Percentiles rank a stretch among this genome's conserved stretches.
Conservation (phyloP, 35 echinoderm and acorn worm genomes). For the Lytechinus variegatus region DNA sequence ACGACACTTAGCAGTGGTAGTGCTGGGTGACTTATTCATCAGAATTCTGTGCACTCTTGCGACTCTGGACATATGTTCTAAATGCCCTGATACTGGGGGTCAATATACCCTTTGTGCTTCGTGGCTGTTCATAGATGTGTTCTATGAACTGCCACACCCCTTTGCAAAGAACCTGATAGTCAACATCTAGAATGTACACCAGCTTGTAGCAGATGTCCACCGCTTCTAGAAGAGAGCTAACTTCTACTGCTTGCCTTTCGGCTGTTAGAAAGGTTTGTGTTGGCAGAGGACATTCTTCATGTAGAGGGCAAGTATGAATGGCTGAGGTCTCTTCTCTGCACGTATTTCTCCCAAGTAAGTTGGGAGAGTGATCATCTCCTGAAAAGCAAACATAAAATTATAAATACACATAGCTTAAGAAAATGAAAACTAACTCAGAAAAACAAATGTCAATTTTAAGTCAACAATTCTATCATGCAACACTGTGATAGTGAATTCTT, state of each 20-base stretch:
- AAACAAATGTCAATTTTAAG: slow-evolving; percentile 42
- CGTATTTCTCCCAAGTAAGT: slow-evolving; percentile 40
- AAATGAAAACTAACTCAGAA: slow-evolving; percentile 41
- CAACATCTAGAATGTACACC: slow-evolving; percentile 40
- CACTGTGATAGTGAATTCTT: no score
- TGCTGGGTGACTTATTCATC: slow-evolving; percentile 34
- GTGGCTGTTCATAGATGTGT: slow-evolving; percentile 39
- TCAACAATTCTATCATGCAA: not conserved
- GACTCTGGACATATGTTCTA: slow-evolving; percentile 40
- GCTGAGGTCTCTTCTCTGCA: slow-evolving; percentile 39
- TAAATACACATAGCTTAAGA: slow-evolving; percentile 41
- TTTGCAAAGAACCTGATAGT: slow-evolving; percentile 35
- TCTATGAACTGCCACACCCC: slow-evolving; percentile 39
- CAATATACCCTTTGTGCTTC: slow-evolving; percentile 40
- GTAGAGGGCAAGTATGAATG: slow-evolving; percentile 39
- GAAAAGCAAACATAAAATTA: slow-evolving; percentile 37
- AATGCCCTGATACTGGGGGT: slow-evolving; percentile 39
- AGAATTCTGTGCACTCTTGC: slow-evolving; percentile 28
- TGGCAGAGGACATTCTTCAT: slow-evolving; percentile 24
- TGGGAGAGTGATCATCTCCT: slow-evolving; percentile 34
- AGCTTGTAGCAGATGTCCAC: slow-evolving; percentile 39
- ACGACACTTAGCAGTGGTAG: slow-evolving; percentile 28
- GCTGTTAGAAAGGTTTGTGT: slow-evolving; percentile 33
- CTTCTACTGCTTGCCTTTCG: slow-evolving; percentile 35
- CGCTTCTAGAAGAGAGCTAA: slow-evolving; percentile 39